phyloP scores from a whole-genome alignment of 2,113 vertebrate species.

The Nyctibius bracteatus region DNA sequence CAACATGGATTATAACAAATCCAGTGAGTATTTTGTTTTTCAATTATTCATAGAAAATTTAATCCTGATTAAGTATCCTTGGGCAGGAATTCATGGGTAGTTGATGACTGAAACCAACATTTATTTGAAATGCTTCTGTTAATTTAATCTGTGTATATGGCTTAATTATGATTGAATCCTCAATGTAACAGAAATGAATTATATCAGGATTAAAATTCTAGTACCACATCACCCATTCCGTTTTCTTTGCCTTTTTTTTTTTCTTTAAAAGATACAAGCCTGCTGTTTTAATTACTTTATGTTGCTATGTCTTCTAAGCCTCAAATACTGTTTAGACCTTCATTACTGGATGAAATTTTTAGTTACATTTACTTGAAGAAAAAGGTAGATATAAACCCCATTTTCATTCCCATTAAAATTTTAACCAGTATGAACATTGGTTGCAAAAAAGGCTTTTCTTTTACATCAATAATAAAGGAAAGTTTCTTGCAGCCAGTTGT shows the following conservation, averaged over 20 bases:
- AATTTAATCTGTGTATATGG: slow-evolving; percentile 83
- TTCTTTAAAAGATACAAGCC: slow-evolving; percentile 55
- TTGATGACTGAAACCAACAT: slow-evolving; percentile 80
- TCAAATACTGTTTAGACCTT: slow-evolving; percentile 20
- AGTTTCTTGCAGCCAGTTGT: slow-evolving; percentile 27
- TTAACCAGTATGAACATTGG: slow-evolving; percentile 26
- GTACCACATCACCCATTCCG: slow-evolving; percentile 63
- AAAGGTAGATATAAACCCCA: not conserved
- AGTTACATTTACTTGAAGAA: slow-evolving; percentile 8
- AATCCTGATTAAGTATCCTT: slow-evolving; percentile 87
- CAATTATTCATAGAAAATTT: slow-evolving; percentile 87
- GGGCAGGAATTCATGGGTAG: slow-evolving; percentile 82
- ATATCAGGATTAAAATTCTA: slow-evolving; percentile 80
- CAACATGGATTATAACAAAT: slow-evolving; percentile 83
- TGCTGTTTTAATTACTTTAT: slow-evolving; percentile 57
- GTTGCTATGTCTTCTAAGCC: slow-evolving; percentile 35
- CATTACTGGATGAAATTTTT: slow-evolving; percentile 13
- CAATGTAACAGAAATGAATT: slow-evolving; percentile 80
- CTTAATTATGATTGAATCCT: slow-evolving; percentile 81
- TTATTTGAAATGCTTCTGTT: slow-evolving; percentile 84
- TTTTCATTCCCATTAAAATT: slow-evolving; percentile 42
- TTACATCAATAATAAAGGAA: slow-evolving; percentile 9
- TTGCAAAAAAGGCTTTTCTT: slow-evolving; percentile 25
- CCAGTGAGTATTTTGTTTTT: slow-evolving; percentile 84
- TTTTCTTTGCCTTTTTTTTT: slow-evolving; percentile 28